These are phyloP conservation scores for Crotalus viridis DNA, from an alignment of 2,113 vertebrate species.

Conservation along the genomic window DNA sequence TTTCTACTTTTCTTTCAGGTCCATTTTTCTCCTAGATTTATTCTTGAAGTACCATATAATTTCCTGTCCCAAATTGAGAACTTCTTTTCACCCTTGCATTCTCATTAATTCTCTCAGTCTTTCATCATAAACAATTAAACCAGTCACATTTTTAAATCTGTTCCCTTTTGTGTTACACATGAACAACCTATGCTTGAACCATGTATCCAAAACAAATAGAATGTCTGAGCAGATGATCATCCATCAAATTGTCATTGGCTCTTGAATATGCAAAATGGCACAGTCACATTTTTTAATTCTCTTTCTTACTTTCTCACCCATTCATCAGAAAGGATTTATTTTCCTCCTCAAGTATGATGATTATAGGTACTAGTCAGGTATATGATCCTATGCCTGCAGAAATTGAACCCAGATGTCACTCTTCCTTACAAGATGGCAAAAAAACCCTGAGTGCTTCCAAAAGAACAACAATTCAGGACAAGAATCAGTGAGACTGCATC, in stretches of 20 bases:
- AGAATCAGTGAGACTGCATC: background rate
- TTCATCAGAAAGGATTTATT: background rate
- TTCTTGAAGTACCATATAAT: background rate
- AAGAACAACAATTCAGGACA: background rate
- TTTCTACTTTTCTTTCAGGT: background rate
- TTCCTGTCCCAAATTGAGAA: background rate
- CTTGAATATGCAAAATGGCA: background rate
- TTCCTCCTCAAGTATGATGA: background rate
- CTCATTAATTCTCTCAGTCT: background rate
- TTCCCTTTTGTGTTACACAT: background rate
- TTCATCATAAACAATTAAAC: background rate
- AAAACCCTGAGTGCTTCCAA: background rate
- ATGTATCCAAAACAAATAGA: background rate
- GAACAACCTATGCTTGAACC: background rate
- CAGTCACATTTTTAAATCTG: background rate
- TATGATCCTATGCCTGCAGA: background rate
- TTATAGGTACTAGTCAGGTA: background rate
- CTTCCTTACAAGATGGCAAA: background rate
- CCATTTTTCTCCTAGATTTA: background rate
- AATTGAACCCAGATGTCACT: background rate
- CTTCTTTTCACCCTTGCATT: background rate
- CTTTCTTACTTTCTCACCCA: background rate
- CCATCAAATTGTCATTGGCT: background rate
- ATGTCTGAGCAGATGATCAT: background rate
- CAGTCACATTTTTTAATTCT: background rate